Evolutionary conservation across 2,113 vertebrate genomes (phyloP), one percentile per base, ranked within the genome.

Genomic region (Acanthochromis polyacanthus): DNA sequence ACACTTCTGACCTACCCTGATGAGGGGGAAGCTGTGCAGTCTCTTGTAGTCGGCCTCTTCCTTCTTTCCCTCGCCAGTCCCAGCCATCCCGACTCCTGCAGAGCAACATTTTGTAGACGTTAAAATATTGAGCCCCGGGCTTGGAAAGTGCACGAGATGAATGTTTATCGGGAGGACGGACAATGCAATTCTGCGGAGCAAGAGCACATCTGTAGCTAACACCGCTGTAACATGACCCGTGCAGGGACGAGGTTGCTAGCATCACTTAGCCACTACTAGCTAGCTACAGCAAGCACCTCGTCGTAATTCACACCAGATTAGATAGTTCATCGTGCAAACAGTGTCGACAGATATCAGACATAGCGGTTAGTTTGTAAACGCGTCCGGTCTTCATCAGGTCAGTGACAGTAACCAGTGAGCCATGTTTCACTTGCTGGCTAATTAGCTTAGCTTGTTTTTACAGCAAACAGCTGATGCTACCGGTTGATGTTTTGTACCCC

Each of bases 31-130:
- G 90, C 93, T 98, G 89, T 98, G 96, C 69, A 98, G 94, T 66
- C 96, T 95, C 90, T 98, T 99, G 91, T 97, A 98, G 71, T 99
- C 98, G 50, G 96, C 96, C 50, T 99, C 97, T 1, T 99, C 98
- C 85, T 98, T 98, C 93, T 97, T 98, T 58, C 93, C 95, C 83
- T 98, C 97, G 40, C 93, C 95, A 0, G 94, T 95, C 75, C 96
- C 97, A 78, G 97, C 97, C 97, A 98, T 98, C 75, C 84, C 93
- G 89, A 90, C 89, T 81, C 89, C 92, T 93, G 71, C 36, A 28
- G 56, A 62, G 32, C 1, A 3, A 57, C 32, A 67, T 32, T 5
- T 40, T 3, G 5, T 5, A 4, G 12, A 32, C 17, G 16, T 72
- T 52, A 55, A 46, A 7, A 17, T 0, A 36, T 16, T 5, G 6